phyloP scores from a whole-genome alignment of 2,113 vertebrate genomes.

The Henicopernis longicauda region DNA sequence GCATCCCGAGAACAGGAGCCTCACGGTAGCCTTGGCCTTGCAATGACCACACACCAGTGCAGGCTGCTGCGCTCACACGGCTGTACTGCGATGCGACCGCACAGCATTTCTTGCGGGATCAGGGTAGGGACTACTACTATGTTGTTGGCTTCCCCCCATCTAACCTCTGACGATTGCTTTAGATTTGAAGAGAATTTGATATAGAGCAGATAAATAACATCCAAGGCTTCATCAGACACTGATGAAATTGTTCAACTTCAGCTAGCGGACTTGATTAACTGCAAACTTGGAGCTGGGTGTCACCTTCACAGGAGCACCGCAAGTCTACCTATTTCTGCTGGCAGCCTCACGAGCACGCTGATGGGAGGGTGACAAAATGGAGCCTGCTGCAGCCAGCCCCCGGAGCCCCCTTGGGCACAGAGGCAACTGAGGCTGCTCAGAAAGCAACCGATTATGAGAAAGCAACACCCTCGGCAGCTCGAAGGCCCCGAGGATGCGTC shows the following conservation, averaged over 20 bases:
- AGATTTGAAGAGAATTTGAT: background rate
- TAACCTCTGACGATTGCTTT: background rate
- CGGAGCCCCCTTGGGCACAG: background rate
- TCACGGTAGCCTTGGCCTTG: background rate
- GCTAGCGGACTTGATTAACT: background rate
- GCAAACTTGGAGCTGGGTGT: background rate
- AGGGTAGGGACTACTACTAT: background rate
- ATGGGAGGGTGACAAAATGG: background rate
- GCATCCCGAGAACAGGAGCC: background rate
- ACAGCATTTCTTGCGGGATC: background rate
- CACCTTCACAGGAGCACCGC: background rate
- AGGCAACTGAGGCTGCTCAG: background rate
- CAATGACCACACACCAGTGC: background rate
- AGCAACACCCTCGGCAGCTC: background rate
- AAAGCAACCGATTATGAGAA: rapidly evolving
- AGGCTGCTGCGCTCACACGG: rapidly evolving
- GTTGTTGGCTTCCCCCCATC: no score
- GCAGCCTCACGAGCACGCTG: background rate
- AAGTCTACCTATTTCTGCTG: background rate
- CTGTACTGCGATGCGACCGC: rapidly evolving
- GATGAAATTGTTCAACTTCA: background rate
- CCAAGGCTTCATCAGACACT: background rate
- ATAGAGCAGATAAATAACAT: background rate
- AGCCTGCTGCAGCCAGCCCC: background rate
- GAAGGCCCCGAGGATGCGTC: background rate